These are phyloP conservation scores for Spilosoma lubricipeda DNA, from an alignment of 2,888 invertebrate genomes.

Conservation along the genomic window DNA sequence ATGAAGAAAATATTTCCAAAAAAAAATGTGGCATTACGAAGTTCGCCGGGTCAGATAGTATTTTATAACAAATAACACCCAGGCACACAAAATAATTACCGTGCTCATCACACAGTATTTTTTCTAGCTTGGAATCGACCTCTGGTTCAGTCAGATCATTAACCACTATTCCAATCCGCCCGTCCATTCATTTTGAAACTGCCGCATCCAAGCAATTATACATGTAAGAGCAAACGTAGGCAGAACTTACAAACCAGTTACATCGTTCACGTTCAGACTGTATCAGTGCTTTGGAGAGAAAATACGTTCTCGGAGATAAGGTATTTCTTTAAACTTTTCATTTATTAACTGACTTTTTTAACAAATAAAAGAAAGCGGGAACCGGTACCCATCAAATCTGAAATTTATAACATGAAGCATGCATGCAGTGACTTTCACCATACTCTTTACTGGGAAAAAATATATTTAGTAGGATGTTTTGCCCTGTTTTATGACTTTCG, in stretches of 20 bases:
- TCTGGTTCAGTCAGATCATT: too few relatives aligned
- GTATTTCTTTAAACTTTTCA: background rate
- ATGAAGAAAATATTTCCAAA: too few relatives aligned
- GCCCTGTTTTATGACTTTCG: too few relatives aligned
- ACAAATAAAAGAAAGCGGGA: background rate
- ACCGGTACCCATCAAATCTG: background rate
- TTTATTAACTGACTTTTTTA: background rate
- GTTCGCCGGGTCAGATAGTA: too few relatives aligned
- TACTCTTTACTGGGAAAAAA: background rate
- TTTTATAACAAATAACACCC: too few relatives aligned
- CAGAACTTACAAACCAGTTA: background rate
- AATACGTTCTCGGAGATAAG: background rate
- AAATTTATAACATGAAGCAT: background rate
- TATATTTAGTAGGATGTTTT: background rate
- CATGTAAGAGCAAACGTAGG: background rate
- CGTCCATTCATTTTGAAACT: background rate
- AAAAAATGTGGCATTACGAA: too few relatives aligned
- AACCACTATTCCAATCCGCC: too few relatives aligned
- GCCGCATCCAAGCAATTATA: background rate
- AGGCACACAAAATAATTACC: too few relatives aligned
- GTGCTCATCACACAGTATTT: too few relatives aligned
- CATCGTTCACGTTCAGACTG: background rate
- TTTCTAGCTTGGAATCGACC: too few relatives aligned
- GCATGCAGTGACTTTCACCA: background rate
- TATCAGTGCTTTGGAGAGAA: background rate